Base-by-base conservation (phyloP, 2,113 vertebrate species). In the Pao palembangensis region DNA sequence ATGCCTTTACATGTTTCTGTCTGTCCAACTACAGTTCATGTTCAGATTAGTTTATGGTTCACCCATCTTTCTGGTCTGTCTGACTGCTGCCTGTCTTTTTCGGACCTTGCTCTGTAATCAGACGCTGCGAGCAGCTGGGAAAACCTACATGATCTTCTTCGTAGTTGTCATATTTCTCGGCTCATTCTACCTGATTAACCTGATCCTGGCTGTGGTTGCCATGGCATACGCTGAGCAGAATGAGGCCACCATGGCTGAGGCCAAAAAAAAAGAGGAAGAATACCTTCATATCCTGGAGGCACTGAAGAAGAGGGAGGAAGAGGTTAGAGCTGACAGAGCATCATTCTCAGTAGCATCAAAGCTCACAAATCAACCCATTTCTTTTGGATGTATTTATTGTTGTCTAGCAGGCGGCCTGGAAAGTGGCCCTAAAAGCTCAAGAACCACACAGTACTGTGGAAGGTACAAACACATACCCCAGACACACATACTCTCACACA, bases 141-240 rank as follows among this genome's bases (percentile, higher is more conserved):
- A 98, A 87, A 95, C 93, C 0, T 98, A 96, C 80, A 96, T 98
- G 95, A 88, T 99, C 81, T 98, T 97, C 90, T 99, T 98, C 0
- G 93, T 99, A 65, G 73, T 98, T 48, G 87, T 98, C 52, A 97
- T 99, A 67, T 98, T 98, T 76, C 90, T 99, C 21, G 95, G 95
- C 10, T 99, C 96, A 10, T 98, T 98, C 88, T 98, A 98, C 85
- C 94, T 99, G 70, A 94, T 98, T 71, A 98, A 98, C 71, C 91
- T 99, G 66, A 99, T 99, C 83, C 89, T 99, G 43, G 96, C 96
- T 0, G 96, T 98, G 75, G 94, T 99, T 15, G 96, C 96, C 59
- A 97, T 98, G 96, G 96, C 95, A 0, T 98, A 97, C 0, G 95
- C 93, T 0, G 96, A 97, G 48, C 95, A 98, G 85, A 98, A 98